These are phyloP conservation scores for Drosophila nigricruria DNA, from an alignment of 2,888 invertebrate species.

Conservation along the genomic window DNA sequence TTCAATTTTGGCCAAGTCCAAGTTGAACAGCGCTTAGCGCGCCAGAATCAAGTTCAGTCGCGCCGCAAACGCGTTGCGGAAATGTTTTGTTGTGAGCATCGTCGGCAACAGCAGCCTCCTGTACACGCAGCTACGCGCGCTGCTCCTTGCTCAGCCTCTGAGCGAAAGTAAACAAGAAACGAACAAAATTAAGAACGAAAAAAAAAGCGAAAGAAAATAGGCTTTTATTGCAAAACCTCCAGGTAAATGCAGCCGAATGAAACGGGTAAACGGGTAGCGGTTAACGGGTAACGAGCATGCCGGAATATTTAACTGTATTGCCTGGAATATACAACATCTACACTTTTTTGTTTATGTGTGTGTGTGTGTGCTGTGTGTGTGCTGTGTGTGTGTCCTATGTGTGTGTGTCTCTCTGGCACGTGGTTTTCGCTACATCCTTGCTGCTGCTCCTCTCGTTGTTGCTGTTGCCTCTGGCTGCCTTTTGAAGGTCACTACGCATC, in stretches of 20 bases:
- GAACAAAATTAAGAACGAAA: background rate
- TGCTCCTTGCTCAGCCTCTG: constrained; percentile 7
- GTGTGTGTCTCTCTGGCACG: constrained; percentile 32
- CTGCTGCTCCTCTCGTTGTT: constrained; percentile 17
- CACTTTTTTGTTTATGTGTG: constrained; percentile 34
- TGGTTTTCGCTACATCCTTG: constrained; percentile 36
- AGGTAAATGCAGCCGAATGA: constrained; percentile 43
- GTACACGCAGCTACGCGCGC: constrained; percentile 10
- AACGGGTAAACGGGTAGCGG: constrained; percentile 22
- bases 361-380: background rate
- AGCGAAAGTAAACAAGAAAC: background rate
- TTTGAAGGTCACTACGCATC: constrained; percentile 76
- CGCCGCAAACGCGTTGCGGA: constrained; percentile 83
- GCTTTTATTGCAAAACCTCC: background rate
- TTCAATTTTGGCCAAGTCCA: constrained; percentile 80
- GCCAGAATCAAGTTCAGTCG: constrained; percentile 82
- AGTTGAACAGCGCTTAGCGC: constrained; percentile 80
- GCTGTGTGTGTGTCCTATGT: background rate
- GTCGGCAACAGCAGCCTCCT: constrained; percentile 60
- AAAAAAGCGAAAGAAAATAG: background rate
- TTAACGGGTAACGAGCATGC: constrained; percentile 21
- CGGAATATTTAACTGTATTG: constrained; percentile 12
- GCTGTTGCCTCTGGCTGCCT: constrained; percentile 49
- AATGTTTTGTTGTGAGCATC: constrained; percentile 77
- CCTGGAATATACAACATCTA: constrained; percentile 1